Conservation (phyloP, 2,113 vertebrate species). For the Proteles cristata region DNA sequence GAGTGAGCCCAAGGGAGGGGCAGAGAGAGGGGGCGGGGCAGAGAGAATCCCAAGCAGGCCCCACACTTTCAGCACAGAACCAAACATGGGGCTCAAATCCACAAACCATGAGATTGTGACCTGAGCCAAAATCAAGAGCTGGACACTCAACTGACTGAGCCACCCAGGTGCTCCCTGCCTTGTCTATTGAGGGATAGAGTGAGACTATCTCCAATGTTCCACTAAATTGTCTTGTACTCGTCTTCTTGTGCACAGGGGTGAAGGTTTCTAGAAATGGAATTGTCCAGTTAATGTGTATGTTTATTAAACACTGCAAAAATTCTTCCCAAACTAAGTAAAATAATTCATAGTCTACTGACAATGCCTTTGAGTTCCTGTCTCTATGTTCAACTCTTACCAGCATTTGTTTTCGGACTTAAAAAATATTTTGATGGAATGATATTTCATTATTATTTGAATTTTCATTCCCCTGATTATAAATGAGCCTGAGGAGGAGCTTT, state of each 20-base stretch:
- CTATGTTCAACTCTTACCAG: not conserved
- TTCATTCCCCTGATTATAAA: not conserved
- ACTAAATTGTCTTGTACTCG: conserved; percentile 12
- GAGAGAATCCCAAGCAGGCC: no score
- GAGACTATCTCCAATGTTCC: not conserved
- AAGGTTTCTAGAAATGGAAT: conserved; percentile 19
- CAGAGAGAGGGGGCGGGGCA: no score
- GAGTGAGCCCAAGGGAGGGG: no score
- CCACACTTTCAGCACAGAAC: no score
- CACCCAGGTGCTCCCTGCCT: no score
- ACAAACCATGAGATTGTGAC: no score
- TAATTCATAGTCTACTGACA: not conserved
- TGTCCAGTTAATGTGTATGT: not conserved
- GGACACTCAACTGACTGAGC: no score
- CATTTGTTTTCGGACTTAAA: not conserved
- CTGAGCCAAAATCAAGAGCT: no score
- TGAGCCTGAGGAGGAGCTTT: not conserved
- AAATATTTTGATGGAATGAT: not conserved
- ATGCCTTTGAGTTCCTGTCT: not conserved
- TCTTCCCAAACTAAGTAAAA: not conserved
- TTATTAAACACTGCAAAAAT: conserved; percentile 41
- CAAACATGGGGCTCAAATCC: no score
- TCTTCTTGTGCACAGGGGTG: not conserved
- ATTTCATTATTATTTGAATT: conserved; percentile 10
- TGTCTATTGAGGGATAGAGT: not conserved